These are phyloP conservation scores for Trinorchestia longiramus DNA, from an alignment of 1,140 invertebrate species.

Conservation along the genomic window DNA sequence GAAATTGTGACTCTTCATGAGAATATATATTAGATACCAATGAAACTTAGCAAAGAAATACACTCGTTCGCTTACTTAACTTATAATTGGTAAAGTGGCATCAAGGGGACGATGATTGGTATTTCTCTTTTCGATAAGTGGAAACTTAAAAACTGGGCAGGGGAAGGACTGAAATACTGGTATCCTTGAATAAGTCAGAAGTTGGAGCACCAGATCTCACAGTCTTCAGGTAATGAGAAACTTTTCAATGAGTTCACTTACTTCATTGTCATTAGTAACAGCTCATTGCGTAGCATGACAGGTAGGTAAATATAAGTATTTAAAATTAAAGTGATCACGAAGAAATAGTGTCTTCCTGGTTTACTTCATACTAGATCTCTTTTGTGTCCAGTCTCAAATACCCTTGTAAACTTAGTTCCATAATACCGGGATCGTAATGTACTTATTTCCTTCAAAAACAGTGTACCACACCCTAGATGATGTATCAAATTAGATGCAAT, in stretches of 20 bases:
- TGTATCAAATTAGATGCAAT: no score
- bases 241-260: not conserved
- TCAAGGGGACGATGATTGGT: not conserved
- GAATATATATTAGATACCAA: not conserved
- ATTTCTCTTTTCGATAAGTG: not conserved
- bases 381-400: no score
- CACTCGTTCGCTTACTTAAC: not conserved
- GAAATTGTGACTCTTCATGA: not conserved
- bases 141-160: not conserved
- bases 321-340: no score
- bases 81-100: not conserved
- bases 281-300: no score
- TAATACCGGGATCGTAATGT: no score
- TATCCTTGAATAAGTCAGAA: not conserved
- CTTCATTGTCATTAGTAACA: not conserved
- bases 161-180: not conserved
- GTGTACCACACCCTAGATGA: no score
- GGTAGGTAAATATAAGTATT: no score
- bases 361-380: no score
- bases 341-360: no score
- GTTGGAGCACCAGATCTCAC: not conserved
- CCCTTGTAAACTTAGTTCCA: no score
- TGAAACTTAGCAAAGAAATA: not conserved
- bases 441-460: no score
- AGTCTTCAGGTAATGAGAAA: not conserved